Evolutionary conservation across 53 echinoderm and acorn worm species (phyloP), one percentile per base, ranked within the genome.

Genomic region (Paelopatides confundens): DNA sequence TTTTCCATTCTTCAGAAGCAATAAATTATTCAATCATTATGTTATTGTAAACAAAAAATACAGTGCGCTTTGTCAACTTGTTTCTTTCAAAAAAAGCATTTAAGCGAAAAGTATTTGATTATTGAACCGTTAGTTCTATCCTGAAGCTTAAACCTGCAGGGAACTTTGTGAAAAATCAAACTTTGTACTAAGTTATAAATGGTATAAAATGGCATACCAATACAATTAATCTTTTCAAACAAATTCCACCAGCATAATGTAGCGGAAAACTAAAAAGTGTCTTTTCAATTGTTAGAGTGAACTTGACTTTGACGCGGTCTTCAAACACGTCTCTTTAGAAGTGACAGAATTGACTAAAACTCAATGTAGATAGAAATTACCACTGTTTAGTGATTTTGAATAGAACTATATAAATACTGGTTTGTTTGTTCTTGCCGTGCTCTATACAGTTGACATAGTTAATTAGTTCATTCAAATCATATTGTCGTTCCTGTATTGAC

Each of bases 391-490:
- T 21, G 58, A 21, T 0, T 58, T 58, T 58, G 58, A 18, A 58
- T 6, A 23, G 58, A 58, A 21, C 18, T 58, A 23, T 58, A 2
- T 21, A 58, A 58, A 58, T 58, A 18, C 21, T 21, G 58, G 58
- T 58, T 58, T 58, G 58, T 58, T 58, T 58, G 58, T 58, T 58
- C 58, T 58, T 58, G 58, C 58, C 58, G 58, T n/a, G 58, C 24
- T n/a, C 24, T 6, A 21, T 58, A 18, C 18, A 58, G 58, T 21
- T 58, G 58, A 58, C 21, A 58, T 58, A 26, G 58, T 23, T 58
- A 58, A 58, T 58, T 21, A 58, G 18, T 23, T 5, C n/a, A 58
- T 43, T 43, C 12, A 43, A 43, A 43, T 43, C 8, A 12, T 12
- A 43, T 43, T 7, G 12, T 43, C 43, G 12, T 12, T 4, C 43